Evolutionary conservation across 2,888 invertebrate genomes (phyloP).

Genomic region (Lobophora halterata): DNA sequence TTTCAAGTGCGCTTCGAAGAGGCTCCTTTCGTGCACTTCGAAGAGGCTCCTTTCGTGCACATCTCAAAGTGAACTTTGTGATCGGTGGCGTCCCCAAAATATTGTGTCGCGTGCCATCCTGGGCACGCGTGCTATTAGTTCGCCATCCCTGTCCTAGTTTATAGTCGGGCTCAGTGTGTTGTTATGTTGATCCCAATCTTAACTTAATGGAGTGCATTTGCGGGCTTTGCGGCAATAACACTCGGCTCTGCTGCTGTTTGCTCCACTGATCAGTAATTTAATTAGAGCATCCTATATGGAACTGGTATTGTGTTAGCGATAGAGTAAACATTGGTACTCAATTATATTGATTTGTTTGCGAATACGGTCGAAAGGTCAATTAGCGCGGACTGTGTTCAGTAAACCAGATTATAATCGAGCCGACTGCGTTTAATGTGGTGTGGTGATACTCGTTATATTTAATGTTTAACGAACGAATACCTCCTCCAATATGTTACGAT

Average conservation of each 20-base stretch:
- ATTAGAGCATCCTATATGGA: slow-evolving; percentile 7
- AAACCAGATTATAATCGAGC: slow-evolving; percentile 14
- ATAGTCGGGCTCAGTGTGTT: slow-evolving; percentile 5
- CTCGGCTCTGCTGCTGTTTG: slow-evolving; percentile 12
- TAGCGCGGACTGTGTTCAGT: slow-evolving; percentile 11
- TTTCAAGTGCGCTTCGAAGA: too few relatives aligned
- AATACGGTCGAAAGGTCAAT: slow-evolving; percentile 14
- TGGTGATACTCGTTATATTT: slow-evolving; percentile 8
- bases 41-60: too few relatives aligned
- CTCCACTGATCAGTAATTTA: slow-evolving; percentile 13
- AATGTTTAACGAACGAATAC: slow-evolving; percentile 3
- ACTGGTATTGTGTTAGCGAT: slow-evolving; percentile 11
- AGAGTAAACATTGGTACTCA: slow-evolving; percentile 8
- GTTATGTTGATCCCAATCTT: slow-evolving; percentile 13
- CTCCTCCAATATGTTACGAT: slow-evolving; percentile 1
- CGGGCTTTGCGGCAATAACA: slow-evolving; percentile 13
- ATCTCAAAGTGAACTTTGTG: too few relatives aligned
- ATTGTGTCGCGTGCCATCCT: too few relatives aligned
- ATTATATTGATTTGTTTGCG: slow-evolving; percentile 15
- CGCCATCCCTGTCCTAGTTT: too few relatives aligned
- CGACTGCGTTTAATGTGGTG: slow-evolving; percentile 7
- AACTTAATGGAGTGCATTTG: slow-evolving; percentile 14
- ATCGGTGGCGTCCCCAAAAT: too few relatives aligned
- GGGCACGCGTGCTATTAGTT: too few relatives aligned
- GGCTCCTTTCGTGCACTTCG: too few relatives aligned